phyloP scores from a whole-genome alignment of 2,113 vertebrate genomes.

The Misgurnus anguillicaudatus region DNA sequence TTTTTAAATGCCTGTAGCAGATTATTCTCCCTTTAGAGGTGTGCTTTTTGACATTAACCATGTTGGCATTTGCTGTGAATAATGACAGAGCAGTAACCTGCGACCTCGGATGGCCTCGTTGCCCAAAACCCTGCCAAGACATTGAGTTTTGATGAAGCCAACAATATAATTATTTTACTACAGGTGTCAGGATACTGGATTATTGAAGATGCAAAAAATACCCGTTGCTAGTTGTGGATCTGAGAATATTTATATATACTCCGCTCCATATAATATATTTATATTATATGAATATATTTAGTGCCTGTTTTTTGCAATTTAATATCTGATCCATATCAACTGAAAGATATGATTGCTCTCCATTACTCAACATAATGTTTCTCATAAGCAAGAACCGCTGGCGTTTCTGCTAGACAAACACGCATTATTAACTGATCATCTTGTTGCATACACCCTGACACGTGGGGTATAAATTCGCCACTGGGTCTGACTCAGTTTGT shows the following conservation, averaged over 20 bases:
- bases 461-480: neutral
- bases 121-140: neutral
- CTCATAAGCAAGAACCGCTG: neutral
- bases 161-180: neutral
- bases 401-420: neutral
- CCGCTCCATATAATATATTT: too few species aligned
- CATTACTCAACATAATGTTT: neutral
- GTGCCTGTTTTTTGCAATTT: slow-evolving; percentile 25
- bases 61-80: slow-evolving; percentile 15
- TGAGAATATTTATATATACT: too few species aligned
- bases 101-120: neutral
- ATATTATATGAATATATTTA: neutral
- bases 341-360: neutral
- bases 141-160: slow-evolving; percentile 19
- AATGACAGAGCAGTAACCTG: slow-evolving; percentile 26
- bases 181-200: neutral
- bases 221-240: neutral
- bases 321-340: neutral
- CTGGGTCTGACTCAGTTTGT: slow-evolving; percentile 20
- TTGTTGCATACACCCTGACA: neutral
- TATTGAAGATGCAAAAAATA: neutral
- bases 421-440: neutral
- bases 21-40: slow-evolving; percentile 20
- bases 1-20: slow-evolving; percentile 17
- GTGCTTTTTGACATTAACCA: slow-evolving; percentile 6